Evolutionary conservation across 1,140 invertebrate species (phyloP), one percentile per base, ranked within the genome.

Genomic region (Zaprionus ghesquierei): DNA sequence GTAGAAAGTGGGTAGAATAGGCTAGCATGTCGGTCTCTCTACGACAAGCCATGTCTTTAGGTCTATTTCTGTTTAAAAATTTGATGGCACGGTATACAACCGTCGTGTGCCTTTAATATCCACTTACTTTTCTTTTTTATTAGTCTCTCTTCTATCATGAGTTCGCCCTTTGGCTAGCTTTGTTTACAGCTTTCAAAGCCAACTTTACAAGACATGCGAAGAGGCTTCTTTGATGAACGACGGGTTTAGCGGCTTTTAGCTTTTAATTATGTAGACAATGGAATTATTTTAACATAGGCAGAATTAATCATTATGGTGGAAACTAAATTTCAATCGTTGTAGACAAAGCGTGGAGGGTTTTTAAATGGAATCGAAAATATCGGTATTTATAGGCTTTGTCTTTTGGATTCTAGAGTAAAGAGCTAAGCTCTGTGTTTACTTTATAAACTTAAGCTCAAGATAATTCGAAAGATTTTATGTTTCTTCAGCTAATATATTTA

Each of bases 221-320:
- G 59, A 61, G 12, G n/a, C 15, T 29, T 25, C 22, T 15, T 27
- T 18, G 23, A 13, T 50, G 35, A 8, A 38, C 13, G 35, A 38
- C 13, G 35, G n/a, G 5, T 27, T 31, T 55, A 63, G 68, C 65
- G 58, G 58, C 33, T 65, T 64, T 71, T 51, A 51, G 61, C 61
- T 50, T 64, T 50, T 65, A 65, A 71, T 71, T 65, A 41, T 51
- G 20, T 63, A 35, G 4, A 50, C 27, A 63, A 63, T 53, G 31
- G 33, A 61, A 23, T 54, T n/a, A 12, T 27, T 63, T 44, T 54
- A 29, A 15, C 35, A 27, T n/a, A 2, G 23, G 12, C 4, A 18
- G 23, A 41, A 54, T 63, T 63, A 31, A 63, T 41, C 50, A 53
- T 38, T 22, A 12, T 51, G 2, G 2, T 15, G 27, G 23, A 23